phyloP scores from a whole-genome alignment of 2,888 invertebrate species.

The Gymnocheta viridis region DNA sequence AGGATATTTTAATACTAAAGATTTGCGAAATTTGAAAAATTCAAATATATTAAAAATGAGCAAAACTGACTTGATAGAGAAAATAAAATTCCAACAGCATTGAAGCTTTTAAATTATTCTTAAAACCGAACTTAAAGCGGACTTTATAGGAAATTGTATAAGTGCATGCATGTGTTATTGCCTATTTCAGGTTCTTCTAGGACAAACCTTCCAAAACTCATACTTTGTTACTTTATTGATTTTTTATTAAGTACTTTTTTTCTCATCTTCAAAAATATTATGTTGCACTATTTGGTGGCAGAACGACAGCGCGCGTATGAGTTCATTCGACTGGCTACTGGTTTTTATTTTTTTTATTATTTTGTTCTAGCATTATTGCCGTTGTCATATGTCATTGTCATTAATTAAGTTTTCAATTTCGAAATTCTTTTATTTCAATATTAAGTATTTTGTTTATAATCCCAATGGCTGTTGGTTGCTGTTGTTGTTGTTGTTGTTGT shows the following conservation, averaged over 20 bases:
- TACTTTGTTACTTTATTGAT: neutral
- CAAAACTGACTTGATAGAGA: no score
- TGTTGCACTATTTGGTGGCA: slow-evolving; percentile 34
- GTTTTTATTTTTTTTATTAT: slow-evolving; percentile 3
- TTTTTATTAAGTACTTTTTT: neutral
- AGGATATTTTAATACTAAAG: neutral
- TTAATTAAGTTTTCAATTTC: slow-evolving; percentile 69
- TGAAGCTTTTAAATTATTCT: no score
- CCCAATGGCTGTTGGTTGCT: neutral
- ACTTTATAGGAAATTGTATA: no score
- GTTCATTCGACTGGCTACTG: slow-evolving; percentile 17
- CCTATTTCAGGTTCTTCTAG: neutral
- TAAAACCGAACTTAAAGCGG: no score
- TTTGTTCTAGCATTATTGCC: slow-evolving; percentile 36
- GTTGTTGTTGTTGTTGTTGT: no score
- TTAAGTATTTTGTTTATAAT: slow-evolving; percentile 33
- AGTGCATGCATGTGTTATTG: no score
- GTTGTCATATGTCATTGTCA: slow-evolving; percentile 64
- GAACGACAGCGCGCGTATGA: no score
- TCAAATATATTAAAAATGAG: no score
- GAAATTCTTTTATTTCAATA: slow-evolving; percentile 59
- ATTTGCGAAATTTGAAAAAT: neutral
- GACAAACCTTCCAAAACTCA: neutral
- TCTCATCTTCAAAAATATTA: slow-evolving; percentile 3
- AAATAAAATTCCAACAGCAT: no score